Evolutionary conservation across 2,113 vertebrate genomes (phyloP).

Genomic region (Anser brachyrhynchus): DNA sequence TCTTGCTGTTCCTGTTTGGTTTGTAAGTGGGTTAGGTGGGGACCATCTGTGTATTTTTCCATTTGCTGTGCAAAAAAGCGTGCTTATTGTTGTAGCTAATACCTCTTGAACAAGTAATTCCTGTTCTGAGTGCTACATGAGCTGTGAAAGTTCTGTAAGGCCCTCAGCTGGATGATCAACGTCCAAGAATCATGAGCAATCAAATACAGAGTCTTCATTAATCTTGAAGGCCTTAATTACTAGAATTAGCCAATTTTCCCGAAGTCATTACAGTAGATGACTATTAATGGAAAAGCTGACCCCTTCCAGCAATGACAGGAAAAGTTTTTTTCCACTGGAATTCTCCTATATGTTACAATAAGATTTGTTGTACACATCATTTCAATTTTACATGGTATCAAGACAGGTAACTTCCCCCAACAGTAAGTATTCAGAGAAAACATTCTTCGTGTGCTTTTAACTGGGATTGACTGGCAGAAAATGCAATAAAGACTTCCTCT

Average conservation of each 20-base stretch:
- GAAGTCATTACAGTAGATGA: not conserved
- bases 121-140: not conserved
- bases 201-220: not conserved
- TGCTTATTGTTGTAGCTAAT: not conserved
- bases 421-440: not conserved
- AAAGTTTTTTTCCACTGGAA: not conserved
- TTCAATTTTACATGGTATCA: not conserved
- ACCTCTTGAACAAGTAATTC: not conserved
- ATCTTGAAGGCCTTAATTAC: conserved; percentile 33
- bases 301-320: not conserved
- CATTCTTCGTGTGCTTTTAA: not conserved
- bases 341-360: not conserved
- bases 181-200: not conserved
- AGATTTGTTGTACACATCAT: not conserved
- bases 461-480: not conserved
- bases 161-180: not conserved
- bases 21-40: not conserved
- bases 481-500: not conserved
- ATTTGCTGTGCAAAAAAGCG: not conserved
- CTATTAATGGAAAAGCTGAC: conserved; percentile 3
- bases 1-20: not conserved
- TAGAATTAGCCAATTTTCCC: conserved; percentile 1
- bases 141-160: not conserved
- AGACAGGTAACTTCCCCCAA: not conserved
- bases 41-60: not conserved